Evolutionary conservation across 37 sponge, comb jelly and placozoan species (phyloP), one percentile per base, ranked within the genome.

Genomic region (Oopsacas minuta): DNA sequence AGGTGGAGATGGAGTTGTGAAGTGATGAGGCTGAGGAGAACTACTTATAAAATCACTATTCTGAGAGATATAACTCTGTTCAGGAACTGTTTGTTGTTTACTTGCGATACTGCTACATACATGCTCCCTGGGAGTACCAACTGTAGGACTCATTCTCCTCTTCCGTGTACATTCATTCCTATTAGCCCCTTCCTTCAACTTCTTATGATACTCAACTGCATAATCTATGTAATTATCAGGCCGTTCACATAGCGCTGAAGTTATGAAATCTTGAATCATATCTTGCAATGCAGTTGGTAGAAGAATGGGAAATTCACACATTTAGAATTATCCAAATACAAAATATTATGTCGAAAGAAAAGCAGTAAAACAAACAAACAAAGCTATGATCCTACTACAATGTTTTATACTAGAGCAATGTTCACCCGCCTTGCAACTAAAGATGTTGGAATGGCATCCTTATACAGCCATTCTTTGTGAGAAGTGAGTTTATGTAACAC

Each of bases 271-370:
- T 61, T 61, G 75, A 25, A 61, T 34, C 30, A 61, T 10, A 61
- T 61, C 75, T 32, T 61, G 75, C 75, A 61, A 61, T 25, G 75
- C 75, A n/a, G 22, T 61, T 32, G 75, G 75, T 32, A 61, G 22
- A 7, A 61, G 28, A 61, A 61, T 61, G 32, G 75, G 75, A n/a
- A 61, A 61, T n/a, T 61, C 75, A 61, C 75, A 61, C 75, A 61
- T 61, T 42, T 42, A 8, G 15, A 42, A 42, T 42, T 17, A 15
- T 42, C 49, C 49, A 42, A 17, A 42, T 42, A 42, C n/a, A n/a
- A n/a, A n/a, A n/a, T 42, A 42, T 42, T 42, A 15, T 42, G 15
- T 17, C 49, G 12, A 42, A 42, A 42, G 49, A n/a, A n/a, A n/a
- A n/a, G n/a, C n/a, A n/a, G n/a, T n/a, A n/a, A n/a, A n/a, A n/a